Percentiles rank a stretch among this genome's conserved stretches.
These are phyloP conservation scores for Dreissena polymorpha DNA, from an alignment of 1,140 invertebrate species.

Conservation along the genomic window DNA sequence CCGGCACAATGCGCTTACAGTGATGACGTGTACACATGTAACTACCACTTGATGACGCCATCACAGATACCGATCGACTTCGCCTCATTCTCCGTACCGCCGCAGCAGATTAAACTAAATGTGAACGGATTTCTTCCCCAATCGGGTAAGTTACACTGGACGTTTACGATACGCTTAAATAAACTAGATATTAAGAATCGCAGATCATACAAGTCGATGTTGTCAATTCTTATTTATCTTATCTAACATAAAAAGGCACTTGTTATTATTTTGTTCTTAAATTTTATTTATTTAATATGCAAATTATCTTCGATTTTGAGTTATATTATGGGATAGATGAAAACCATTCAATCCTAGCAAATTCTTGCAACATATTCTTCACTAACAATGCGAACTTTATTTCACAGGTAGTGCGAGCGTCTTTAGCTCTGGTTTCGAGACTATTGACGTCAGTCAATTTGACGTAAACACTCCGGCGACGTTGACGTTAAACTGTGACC, in stretches of 20 bases:
- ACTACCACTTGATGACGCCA: slow-evolving; percentile 24
- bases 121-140: slow-evolving; percentile 26
- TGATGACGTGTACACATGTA: slow-evolving; percentile 39
- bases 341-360: not conserved
- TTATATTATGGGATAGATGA: not conserved
- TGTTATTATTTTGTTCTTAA: not conserved
- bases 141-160: slow-evolving; percentile 7
- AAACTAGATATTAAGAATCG: too few species aligned
- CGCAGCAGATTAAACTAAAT: slow-evolving; percentile 24
- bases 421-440: slow-evolving; percentile 17
- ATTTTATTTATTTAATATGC: not conserved
- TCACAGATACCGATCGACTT: slow-evolving; percentile 34
- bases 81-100: not conserved
- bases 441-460: slow-evolving; percentile 4
- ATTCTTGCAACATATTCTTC: not conserved
- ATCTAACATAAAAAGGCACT: not conserved
- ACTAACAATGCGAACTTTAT: not conserved
- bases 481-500: slow-evolving; percentile 21
- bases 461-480: slow-evolving; percentile 14
- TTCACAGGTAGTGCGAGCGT: slow-evolving; percentile 11
- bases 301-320: not conserved
- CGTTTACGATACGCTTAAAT: not conserved
- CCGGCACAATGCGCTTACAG: slow-evolving; percentile 28
- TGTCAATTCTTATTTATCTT: not conserved
- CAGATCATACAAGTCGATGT: not conserved